These are phyloP conservation scores for Cephus rjabovi DNA, from an alignment of 2,888 invertebrate species.

Conservation along the genomic window DNA sequence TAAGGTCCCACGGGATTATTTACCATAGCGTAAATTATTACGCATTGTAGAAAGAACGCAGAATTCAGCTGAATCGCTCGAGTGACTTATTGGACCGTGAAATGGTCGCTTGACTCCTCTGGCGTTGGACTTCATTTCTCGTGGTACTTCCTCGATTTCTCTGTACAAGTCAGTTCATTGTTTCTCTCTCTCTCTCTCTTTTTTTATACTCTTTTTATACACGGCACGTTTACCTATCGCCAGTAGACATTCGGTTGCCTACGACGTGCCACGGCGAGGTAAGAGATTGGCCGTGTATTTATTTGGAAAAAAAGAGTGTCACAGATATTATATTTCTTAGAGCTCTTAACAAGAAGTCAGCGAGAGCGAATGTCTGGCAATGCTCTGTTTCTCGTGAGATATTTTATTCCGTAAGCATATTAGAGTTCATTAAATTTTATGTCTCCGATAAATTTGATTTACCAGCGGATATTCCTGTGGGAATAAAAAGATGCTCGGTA, in stretches of 20 bases:
- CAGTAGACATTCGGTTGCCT: background rate
- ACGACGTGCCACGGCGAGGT: background rate
- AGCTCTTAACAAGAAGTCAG: background rate
- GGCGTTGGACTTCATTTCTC: background rate
- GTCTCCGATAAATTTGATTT: background rate
- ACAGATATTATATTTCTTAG: background rate
- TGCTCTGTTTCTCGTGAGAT: background rate
- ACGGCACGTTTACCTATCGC: background rate
- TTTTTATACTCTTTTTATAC: background rate
- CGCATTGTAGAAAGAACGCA: conserved; percentile 2
- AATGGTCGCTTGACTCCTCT: conserved; percentile 15
- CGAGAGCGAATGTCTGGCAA: background rate
- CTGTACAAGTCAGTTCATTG: background rate
- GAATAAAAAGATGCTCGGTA: background rate
- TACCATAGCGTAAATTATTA: conserved; percentile 12
- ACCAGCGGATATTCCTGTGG: background rate
- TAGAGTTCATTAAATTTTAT: background rate
- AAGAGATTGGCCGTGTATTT: background rate
- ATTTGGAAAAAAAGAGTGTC: background rate
- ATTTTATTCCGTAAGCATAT: background rate
- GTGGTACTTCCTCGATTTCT: background rate
- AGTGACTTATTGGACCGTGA: conserved; percentile 34
- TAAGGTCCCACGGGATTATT: conserved; percentile 1
- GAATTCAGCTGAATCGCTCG: background rate
- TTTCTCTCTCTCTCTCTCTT: background rate